phyloP scores from a whole-genome alignment of 2,113 vertebrate species.

The Entelurus aequoreus region DNA sequence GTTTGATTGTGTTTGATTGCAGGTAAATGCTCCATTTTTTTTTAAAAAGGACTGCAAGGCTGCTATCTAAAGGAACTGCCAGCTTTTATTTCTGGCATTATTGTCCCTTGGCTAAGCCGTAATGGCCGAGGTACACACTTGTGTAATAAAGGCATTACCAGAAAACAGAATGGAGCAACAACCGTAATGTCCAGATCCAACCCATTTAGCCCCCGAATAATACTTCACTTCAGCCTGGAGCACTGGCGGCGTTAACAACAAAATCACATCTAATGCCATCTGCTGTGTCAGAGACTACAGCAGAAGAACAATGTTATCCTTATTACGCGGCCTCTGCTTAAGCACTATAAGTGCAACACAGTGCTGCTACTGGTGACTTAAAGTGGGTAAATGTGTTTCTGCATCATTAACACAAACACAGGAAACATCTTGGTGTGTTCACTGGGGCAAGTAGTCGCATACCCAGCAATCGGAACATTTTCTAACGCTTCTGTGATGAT shows the following conservation, averaged over 20 bases:
- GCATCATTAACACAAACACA: slow-evolving; percentile 53
- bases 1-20: slow-evolving; percentile 63
- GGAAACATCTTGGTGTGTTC: too few relatives aligned
- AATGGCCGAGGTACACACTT: slow-evolving; percentile 51
- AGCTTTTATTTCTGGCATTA: slow-evolving; percentile 57
- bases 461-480: too few relatives aligned
- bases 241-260: slow-evolving; percentile 35
- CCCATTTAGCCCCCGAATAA: slow-evolving; percentile 59
- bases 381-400: slow-evolving; percentile 57
- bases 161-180: slow-evolving; percentile 40
- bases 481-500: too few relatives aligned
- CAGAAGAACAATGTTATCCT: slow-evolving; percentile 60
- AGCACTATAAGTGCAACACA: slow-evolving; percentile 50
- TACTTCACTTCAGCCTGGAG: slow-evolving; percentile 43
- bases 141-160: slow-evolving; percentile 59
- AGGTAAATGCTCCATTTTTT: slow-evolving; percentile 55
- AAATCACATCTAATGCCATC: slow-evolving; percentile 48
- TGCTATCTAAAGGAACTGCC: slow-evolving; percentile 53
- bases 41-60: slow-evolving; percentile 38
- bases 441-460: too few relatives aligned
- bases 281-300: slow-evolving; percentile 53
- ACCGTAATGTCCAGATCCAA: slow-evolving; percentile 52
- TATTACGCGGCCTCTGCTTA: slow-evolving; percentile 31
- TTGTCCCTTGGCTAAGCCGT: slow-evolving; percentile 41
- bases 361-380: slow-evolving; percentile 22